phyloP scores from a whole-genome alignment of 1,140 invertebrate genomes.

The Bathynomus jamesi region DNA sequence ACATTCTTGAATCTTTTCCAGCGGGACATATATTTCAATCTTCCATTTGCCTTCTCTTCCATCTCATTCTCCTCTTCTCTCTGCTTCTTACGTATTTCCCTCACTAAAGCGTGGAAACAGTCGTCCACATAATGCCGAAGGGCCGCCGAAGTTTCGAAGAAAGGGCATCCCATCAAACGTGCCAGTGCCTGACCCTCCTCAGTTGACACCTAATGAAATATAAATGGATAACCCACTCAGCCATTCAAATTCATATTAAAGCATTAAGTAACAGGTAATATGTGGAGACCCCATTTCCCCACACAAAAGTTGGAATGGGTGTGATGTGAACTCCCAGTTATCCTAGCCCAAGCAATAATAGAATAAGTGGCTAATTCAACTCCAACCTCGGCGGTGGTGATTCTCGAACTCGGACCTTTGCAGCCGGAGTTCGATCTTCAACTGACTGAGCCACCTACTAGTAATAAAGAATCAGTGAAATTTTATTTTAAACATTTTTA shows the following conservation, averaged over 20 bases:
- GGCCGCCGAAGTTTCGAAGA: constrained; percentile 41
- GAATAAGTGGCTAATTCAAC: too few species aligned
- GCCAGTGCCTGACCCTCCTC: constrained; percentile 39
- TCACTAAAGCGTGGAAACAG: constrained; percentile 9
- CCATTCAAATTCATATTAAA: not conserved
- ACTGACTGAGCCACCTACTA: too few species aligned
- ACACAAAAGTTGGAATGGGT: not conserved
- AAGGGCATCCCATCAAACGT: constrained; percentile 39
- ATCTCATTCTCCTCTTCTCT: not conserved
- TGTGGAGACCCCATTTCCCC: not conserved
- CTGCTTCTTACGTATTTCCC: not conserved
- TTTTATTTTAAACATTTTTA: too few species aligned
- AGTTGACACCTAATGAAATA: constrained; percentile 41
- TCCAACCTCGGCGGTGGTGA: too few species aligned
- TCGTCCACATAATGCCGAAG: constrained; percentile 27
- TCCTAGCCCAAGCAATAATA: not conserved
- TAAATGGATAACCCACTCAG: constrained; percentile 37
- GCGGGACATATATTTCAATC: not conserved
- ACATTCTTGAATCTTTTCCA: constrained; percentile 15
- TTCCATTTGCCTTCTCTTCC: not conserved
- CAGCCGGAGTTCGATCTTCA: too few species aligned
- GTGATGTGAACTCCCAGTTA: not conserved
- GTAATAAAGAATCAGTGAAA: too few species aligned
- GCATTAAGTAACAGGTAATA: not conserved
- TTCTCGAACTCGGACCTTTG: too few species aligned